Percentiles rank a stretch among this genome's conserved stretches.
These are phyloP conservation scores for Neopipo cinnamomea DNA, from an alignment of 2,113 vertebrate genomes.

Conservation along the genomic window DNA sequence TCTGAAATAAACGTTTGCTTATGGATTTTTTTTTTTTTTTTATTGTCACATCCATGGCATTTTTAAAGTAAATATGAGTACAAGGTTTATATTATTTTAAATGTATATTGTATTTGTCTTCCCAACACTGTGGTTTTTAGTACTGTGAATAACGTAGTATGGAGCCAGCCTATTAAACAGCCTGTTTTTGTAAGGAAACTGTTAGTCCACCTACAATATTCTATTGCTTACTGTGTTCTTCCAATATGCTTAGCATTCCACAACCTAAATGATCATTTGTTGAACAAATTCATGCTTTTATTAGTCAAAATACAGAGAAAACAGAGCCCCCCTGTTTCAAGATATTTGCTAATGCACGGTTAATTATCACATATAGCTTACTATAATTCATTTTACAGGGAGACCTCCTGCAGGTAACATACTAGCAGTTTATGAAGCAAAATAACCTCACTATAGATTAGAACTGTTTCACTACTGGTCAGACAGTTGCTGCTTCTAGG, in stretches of 20 bases:
- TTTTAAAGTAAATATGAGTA: constrained; percentile 79
- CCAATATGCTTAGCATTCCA: constrained; percentile 83
- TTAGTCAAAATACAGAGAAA: constrained; percentile 84
- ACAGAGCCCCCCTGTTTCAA: constrained; percentile 84
- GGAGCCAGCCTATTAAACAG: constrained; percentile 82
- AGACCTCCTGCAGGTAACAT: constrained; percentile 84
- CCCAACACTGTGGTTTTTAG: constrained; percentile 79
- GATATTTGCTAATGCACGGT: constrained; percentile 87
- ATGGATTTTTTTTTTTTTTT: constrained; percentile 69
- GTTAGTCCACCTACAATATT: constrained; percentile 80
- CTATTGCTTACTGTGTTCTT: constrained; percentile 81
- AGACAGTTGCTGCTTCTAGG: constrained; percentile 85
- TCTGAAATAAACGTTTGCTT: constrained; percentile 67
- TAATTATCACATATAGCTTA: constrained; percentile 89
- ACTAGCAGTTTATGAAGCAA: constrained; percentile 86
- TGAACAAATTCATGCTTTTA: constrained; percentile 88
- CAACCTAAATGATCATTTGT: constrained; percentile 86
- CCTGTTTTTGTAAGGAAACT: constrained; percentile 84
- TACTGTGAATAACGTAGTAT: constrained; percentile 81
- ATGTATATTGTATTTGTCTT: constrained; percentile 86
- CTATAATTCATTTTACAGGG: constrained; percentile 88
- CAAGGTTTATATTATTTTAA: constrained; percentile 83
- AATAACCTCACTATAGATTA: constrained; percentile 87
- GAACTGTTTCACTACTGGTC: constrained; percentile 78
- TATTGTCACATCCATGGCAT: constrained; percentile 77